phyloP scores from a whole-genome alignment of 2,797 vertebrate genomes.

The Champsocephalus esox region DNA sequence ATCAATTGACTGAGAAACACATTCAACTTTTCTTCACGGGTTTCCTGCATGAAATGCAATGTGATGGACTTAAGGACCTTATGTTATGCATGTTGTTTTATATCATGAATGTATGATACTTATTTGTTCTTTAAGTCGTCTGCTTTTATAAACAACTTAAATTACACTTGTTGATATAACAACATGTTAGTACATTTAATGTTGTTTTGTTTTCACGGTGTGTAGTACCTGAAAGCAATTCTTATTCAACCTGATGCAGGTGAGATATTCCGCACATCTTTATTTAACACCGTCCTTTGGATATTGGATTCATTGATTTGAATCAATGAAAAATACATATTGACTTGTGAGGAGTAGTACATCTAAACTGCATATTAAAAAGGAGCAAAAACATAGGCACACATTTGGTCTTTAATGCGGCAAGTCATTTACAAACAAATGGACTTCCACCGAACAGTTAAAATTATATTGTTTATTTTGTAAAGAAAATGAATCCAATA shows the following conservation, averaged over 20 bases:
- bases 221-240: background rate
- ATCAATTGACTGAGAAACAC: conserved; percentile 2
- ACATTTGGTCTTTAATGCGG: background rate
- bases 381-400: background rate
- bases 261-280: background rate
- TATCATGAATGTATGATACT: background rate
- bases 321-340: background rate
- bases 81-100: background rate
- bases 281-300: background rate
- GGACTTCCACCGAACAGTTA: background rate
- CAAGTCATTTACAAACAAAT: background rate
- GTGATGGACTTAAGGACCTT: background rate
- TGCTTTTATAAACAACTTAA: background rate
- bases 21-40: background rate
- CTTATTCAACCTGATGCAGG: background rate
- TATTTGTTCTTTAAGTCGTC: background rate
- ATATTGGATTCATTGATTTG: background rate
- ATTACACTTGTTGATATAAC: background rate
- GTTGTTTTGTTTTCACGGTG: background rate
- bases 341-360: background rate
- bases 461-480: background rate
- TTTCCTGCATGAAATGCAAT: background rate
- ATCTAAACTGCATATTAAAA: background rate
- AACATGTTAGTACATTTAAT: background rate
- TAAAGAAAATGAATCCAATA: background rate